These are phyloP conservation scores for Lepidurus apus DNA, from an alignment of 1,140 invertebrate species.

Conservation along the genomic window DNA sequence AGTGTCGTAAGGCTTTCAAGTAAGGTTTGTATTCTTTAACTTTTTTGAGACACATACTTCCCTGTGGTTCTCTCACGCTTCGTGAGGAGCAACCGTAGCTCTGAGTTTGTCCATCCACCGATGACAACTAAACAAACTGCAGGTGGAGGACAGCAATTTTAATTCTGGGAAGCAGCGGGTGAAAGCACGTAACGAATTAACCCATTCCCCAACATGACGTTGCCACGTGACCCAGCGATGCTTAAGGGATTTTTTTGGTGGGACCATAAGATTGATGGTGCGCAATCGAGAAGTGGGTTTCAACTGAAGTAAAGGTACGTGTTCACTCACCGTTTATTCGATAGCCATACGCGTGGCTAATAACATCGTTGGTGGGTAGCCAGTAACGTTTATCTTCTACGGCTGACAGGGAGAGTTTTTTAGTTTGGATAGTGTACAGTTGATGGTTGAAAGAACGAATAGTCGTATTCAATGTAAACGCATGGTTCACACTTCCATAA, in stretches of 20 bases:
- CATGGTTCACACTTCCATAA: neutral
- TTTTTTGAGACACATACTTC: neutral
- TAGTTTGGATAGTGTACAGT: neutral
- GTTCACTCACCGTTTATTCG: no score
- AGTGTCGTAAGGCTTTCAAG: neutral
- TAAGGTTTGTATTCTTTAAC: neutral
- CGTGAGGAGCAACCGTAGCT: neutral
- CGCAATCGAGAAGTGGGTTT: no score
- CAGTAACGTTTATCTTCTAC: neutral
- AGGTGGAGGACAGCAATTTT: neutral
- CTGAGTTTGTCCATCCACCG: neutral
- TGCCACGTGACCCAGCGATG: no score
- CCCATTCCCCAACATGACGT: no score
- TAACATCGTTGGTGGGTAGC: neutral
- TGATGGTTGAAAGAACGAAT: conserved; percentile 1
- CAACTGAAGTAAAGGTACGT: no score
- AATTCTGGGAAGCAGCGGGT: neutral
- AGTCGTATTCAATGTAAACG: neutral
- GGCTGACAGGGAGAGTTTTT: neutral
- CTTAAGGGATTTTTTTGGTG: no score
- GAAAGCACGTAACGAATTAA: neutral
- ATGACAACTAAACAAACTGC: neutral
- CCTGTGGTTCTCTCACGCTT: neutral
- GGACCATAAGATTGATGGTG: no score
- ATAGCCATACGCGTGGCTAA: no score